Percentiles rank a stretch among this genome's conserved stretches.
phyloP scores from a whole-genome alignment of 2,113 vertebrate genomes.

The Chlorodrepanis virens region DNA sequence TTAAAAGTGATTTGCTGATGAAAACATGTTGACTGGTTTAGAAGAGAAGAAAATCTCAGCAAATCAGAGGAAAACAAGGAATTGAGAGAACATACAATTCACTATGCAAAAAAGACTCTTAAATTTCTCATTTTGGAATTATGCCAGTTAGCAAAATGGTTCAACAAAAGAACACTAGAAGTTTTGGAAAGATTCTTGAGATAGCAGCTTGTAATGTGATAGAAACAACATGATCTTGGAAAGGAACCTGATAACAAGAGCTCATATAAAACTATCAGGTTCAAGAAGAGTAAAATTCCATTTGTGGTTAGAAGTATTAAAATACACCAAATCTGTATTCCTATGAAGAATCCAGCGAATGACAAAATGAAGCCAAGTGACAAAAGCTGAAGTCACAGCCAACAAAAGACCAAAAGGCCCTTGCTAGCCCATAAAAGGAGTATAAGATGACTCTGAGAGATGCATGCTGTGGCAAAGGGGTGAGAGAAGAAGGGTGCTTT shows the following conservation, averaged over 20 bases:
- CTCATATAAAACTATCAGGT: background rate
- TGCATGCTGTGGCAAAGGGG: background rate
- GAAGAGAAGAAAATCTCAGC: background rate
- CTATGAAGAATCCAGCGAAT: background rate
- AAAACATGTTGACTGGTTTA: background rate
- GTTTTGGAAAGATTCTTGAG: background rate
- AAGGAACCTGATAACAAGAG: background rate
- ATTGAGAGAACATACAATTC: background rate
- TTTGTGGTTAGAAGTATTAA: background rate
- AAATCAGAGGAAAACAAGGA: background rate
- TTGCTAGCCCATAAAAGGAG: background rate
- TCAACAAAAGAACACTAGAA: background rate
- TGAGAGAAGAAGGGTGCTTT: background rate
- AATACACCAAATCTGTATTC: background rate
- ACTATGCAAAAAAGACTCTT: background rate
- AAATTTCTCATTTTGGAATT: background rate
- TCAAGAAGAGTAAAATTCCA: background rate
- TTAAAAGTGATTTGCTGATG: background rate
- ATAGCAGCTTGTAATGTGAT: background rate
- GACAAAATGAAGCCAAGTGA: background rate
- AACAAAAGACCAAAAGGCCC: background rate
- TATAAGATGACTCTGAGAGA: background rate
- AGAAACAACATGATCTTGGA: background rate
- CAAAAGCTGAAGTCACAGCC: background rate
- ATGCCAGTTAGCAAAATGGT: background rate